These are phyloP conservation scores for Papilio protenor DNA, from an alignment of 2,888 invertebrate genomes.

Conservation along the genomic window DNA sequence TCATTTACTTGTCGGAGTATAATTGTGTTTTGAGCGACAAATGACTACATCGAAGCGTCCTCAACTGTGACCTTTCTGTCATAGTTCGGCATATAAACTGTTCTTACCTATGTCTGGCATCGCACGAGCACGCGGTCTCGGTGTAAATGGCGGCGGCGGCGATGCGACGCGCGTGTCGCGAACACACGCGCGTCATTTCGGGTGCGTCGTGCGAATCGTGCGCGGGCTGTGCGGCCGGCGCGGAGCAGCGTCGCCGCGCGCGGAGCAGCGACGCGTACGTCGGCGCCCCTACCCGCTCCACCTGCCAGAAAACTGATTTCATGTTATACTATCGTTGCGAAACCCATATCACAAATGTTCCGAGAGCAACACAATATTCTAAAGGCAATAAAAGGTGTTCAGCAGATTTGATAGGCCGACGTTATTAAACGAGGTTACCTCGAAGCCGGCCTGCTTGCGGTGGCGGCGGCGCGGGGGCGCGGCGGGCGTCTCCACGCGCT, in stretches of 20 bases:
- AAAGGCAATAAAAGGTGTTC: background rate
- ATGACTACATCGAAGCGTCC: too few relatives aligned
- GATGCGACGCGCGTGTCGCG: conserved; percentile 68
- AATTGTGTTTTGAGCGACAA: too few relatives aligned
- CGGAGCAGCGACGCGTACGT: conserved; percentile 87
- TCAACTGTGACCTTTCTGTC: too few relatives aligned
- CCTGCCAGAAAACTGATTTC: conserved; percentile 62
- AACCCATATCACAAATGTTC: background rate
- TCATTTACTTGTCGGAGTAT: too few relatives aligned
- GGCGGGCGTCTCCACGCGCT: conserved; percentile 62
- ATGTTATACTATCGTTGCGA: conserved; percentile 14
- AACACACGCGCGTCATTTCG: conserved; percentile 55
- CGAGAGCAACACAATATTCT: background rate
- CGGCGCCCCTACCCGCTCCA: conserved; percentile 87
- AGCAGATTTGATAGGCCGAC: background rate
- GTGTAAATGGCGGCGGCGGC: conserved; percentile 69
- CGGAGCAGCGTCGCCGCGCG: conserved; percentile 65
- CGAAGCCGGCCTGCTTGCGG: conserved; percentile 68
- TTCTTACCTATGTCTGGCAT: conserved; percentile 65
- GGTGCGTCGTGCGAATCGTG: conserved; percentile 43
- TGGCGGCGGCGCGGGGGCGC: conserved; percentile 65
- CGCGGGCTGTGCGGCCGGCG: conserved; percentile 54
- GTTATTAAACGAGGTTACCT: conserved; percentile 54
- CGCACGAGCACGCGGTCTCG: conserved; percentile 66
- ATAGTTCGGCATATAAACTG: background rate